phyloP scores from a whole-genome alignment of 2,888 invertebrate genomes.

The Zele albiditarsus region DNA sequence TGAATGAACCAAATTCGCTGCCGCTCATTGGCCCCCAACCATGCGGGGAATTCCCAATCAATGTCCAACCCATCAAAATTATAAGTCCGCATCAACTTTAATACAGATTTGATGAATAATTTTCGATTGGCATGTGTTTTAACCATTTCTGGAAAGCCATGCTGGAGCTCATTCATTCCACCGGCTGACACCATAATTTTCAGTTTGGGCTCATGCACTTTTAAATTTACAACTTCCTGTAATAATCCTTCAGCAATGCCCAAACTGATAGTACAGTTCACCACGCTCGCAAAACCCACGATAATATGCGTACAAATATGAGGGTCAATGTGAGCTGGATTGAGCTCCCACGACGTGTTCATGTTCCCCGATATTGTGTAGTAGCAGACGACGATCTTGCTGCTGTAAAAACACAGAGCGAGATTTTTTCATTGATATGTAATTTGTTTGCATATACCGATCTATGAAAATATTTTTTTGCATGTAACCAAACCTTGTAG shows the following conservation, averaged over 20 bases:
- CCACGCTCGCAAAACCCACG: constrained; percentile 82
- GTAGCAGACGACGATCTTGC: constrained; percentile 79
- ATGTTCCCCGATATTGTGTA: constrained; percentile 76
- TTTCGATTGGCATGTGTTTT: constrained; percentile 81
- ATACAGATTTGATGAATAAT: constrained; percentile 76
- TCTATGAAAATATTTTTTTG: not conserved
- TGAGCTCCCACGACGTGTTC: constrained; percentile 70
- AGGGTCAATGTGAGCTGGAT: constrained; percentile 79
- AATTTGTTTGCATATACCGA: too few relatives aligned
- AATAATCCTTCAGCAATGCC: constrained; percentile 71
- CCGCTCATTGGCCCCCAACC: constrained; percentile 71
- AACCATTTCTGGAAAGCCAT: constrained; percentile 83
- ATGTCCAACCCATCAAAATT: constrained; percentile 83
- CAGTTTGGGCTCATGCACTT: constrained; percentile 77
- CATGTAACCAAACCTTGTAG: constrained; percentile 49
- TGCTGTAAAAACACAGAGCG: constrained; percentile 32
- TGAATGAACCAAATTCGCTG: constrained; percentile 85
- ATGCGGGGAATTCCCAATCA: constrained; percentile 91
- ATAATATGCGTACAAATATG: constrained; percentile 89
- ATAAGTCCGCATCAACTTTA: constrained; percentile 74
- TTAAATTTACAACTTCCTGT: constrained; percentile 74
- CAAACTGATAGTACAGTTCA: constrained; percentile 77
- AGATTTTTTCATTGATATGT: too few relatives aligned
- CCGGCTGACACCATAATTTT: constrained; percentile 88
- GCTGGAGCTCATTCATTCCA: constrained; percentile 73